A percentile compares a stretch with the other conserved stretches of the same genome.
Conservation (phyloP, 1,140 invertebrate genomes). For the Venustaconcha ellipsiformis region DNA sequence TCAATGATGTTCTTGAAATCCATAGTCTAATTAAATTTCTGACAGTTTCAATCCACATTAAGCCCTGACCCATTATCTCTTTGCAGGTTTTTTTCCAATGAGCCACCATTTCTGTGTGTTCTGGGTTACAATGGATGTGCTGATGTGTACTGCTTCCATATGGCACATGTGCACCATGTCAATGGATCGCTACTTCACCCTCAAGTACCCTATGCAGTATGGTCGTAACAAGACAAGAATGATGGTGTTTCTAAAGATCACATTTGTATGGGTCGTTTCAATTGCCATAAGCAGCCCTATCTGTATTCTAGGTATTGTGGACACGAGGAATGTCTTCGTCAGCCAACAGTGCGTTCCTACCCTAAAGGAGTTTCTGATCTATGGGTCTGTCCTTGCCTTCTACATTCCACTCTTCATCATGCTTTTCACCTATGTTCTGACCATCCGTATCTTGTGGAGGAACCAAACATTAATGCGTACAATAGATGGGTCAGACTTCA, state of each 20-base stretch:
- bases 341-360: slow-evolving; percentile 77
- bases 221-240: slow-evolving; percentile 89
- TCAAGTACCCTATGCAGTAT: slow-evolving; percentile 73
- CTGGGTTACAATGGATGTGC: slow-evolving; percentile 94
- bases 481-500: slow-evolving; percentile 51
- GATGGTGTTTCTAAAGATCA: slow-evolving; percentile 88
- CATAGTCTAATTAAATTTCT: no score
- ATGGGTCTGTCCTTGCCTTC: slow-evolving; percentile 93
- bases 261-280: slow-evolving; percentile 91
- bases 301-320: slow-evolving; percentile 83
- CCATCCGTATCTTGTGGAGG: slow-evolving; percentile 75
- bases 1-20: no score
- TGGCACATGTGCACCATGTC: slow-evolving; percentile 98
- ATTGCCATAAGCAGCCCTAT: slow-evolving; percentile 90
- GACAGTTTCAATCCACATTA: background rate
- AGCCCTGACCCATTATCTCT: background rate
- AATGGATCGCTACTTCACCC: slow-evolving; percentile 78
- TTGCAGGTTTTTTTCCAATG: slow-evolving; percentile 91
- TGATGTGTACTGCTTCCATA: slow-evolving; percentile 93
- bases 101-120: slow-evolving; percentile 90
- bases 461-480: slow-evolving; percentile 58
- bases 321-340: slow-evolving; percentile 67
- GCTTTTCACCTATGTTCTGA: slow-evolving; percentile 92
- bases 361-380: slow-evolving; percentile 81
- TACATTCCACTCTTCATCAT: slow-evolving; percentile 96